Base-by-base conservation (phyloP, 2,888 invertebrate species). In the Amphipoea lucens region DNA sequence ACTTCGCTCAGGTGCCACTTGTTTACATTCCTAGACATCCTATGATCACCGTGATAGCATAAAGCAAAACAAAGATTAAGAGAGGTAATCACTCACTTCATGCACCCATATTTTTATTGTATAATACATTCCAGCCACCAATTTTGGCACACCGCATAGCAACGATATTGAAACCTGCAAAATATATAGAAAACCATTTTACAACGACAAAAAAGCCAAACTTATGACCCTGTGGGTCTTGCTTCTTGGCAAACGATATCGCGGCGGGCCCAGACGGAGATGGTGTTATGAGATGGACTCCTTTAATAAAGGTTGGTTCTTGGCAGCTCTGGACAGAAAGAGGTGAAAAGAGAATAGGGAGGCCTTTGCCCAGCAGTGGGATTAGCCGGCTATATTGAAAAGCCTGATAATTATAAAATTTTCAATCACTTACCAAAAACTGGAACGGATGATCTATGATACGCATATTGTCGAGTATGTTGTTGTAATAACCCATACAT, bases 401-500 rank as follows among this genome's bases (percentile, higher is more conserved):
- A 66, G 42, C 5, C 29, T 48, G 48, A 48, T 11, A 11, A 20
- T 48, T 5, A 23, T 23, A 51, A 36, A 65, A 40, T 20, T 7
- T n/a, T 2, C 6, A 54, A 54, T 12, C 14, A 70, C 45, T 76
- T 74, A 85, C 84, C 79, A 42, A 4, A 66, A 29, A 66, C 36
- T 85, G 78, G 5, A 85, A 40, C 17, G 81, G 71, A 11, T 3
- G n/a, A 42, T 81, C 60, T 23, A 79, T 60, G 1, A 54, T 0
- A n/a, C 23, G 1, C n/a, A 65, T n/a, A 45, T 68, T 82, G 5
- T 88, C 79, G 20, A 85, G n/a, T 36, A 87, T 48, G 67, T 76
- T 76, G 29, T 63, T 70, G 42, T 87, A 88, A 29, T 85, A 80
- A 36, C 74, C 54, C 62, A 85, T 29, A 76, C 82, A 79, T 67